Percentiles rank a stretch among this genome's conserved stretches.
Conservation (phyloP, 2,113 vertebrate species). For the Penelope pileata region DNA sequence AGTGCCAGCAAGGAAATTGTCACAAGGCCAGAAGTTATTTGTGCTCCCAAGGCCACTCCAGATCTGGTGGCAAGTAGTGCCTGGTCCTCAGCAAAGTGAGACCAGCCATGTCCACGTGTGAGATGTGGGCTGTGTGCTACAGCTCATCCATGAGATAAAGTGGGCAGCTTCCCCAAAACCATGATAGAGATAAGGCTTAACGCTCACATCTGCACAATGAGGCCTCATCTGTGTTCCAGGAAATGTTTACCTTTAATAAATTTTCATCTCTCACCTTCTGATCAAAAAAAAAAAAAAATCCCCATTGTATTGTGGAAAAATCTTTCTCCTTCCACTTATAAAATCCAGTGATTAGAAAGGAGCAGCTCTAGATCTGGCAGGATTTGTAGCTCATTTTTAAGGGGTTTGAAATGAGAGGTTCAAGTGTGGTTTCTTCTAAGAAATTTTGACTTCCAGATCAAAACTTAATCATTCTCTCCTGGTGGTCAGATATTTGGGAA, state of each 20-base stretch:
- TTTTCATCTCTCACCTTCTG: background rate
- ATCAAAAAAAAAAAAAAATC: background rate
- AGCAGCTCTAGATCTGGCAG: background rate
- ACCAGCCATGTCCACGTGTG: background rate
- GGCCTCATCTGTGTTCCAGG: background rate
- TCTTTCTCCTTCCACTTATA: background rate
- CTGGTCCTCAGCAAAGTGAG: background rate
- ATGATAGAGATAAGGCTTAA: background rate
- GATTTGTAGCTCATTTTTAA: background rate
- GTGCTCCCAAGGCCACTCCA: background rate
- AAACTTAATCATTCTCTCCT: background rate
- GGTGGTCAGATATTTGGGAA: background rate
- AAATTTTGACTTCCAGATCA: background rate
- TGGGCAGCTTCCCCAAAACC: background rate
- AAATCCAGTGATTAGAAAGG: background rate
- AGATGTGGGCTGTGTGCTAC: background rate
- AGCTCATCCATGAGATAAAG: background rate
- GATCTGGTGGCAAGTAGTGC: background rate
- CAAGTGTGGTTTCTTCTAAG: background rate
- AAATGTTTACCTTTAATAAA: background rate
- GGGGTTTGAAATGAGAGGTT: background rate
- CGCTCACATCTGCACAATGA: background rate
- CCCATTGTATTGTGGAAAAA: background rate
- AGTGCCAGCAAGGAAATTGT: fast-evolving
- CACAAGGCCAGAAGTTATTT: background rate